Base-by-base conservation (phyloP, 2,888 invertebrate genomes). In the Drosophila peninsularis region DNA sequence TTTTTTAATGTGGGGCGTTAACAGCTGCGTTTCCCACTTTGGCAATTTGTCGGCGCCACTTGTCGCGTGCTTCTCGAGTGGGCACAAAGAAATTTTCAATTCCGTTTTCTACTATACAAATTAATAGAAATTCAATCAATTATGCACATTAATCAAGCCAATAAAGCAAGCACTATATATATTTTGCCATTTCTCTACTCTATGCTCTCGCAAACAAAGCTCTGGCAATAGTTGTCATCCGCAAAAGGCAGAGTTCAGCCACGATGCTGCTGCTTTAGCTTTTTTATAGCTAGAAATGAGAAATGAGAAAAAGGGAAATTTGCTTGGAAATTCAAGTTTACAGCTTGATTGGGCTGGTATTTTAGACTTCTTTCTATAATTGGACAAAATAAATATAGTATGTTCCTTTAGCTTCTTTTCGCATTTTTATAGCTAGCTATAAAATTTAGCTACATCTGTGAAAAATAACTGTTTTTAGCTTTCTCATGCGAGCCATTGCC, bases 91-190 rank as follows among this genome's bases (percentile, higher is more conserved):
- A 62, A 30, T 19, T 42, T 24, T 34, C 36, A 21, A 24, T 58
- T 37, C 10, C 19, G 19, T 58, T 55, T 67, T 67, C 52, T 39
- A 32, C 56, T 63, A 42, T 71, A 73, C 66, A 78, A 85, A 78
- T 88, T 78, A 80, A 88, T 86, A 82, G 76, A 76, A 89, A 82
- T 80, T 88, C 73, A 89, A 82, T 88, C 86, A 86, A 86, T 89
- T 89, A 89, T 78, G 50, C 63, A 74, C 75, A 85, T 78, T 85
- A 79, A 85, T 88, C 80, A 71, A 88, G 66, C 74, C 86, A 88
- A 85, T 89, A 73, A 81, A 85, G 67, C n/a, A 50, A 39, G n/a
- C 34, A 36, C 49, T 71, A 39, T 65, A 37, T 6, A 27, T 62
- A 49, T 69, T 34, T 21, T 24, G 6, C 57, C 45, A 11, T 60